A percentile compares a stretch with the other conserved stretches of the same genome.
Conservation (phyloP, 2,113 vertebrate species). For the Mormyrus iriodes region DNA sequence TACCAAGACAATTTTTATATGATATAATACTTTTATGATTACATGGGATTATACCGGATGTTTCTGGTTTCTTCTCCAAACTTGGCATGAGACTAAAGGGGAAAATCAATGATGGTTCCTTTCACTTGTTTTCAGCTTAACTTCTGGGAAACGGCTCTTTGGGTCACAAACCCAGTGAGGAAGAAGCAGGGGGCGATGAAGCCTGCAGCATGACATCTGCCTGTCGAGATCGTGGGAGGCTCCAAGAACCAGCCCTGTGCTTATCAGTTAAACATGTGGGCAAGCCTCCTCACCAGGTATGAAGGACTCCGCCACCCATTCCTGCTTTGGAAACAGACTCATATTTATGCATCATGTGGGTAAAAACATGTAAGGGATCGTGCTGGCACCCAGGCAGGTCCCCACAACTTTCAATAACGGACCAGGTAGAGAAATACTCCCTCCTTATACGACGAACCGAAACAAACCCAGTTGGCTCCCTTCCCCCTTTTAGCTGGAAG, state of each 20-base stretch:
- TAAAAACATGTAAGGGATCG: not conserved
- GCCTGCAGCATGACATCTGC: not conserved
- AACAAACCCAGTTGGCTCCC: not conserved
- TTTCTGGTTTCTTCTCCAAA: not conserved
- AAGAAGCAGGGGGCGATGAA: not conserved
- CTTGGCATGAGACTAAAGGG: not conserved
- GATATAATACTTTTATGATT: not conserved
- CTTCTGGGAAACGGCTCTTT: not conserved
- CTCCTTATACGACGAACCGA: not conserved
- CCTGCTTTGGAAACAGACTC: not conserved
- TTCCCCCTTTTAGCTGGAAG: not conserved
- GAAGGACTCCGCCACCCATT: too few species aligned
- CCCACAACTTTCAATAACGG: not conserved
- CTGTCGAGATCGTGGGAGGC: not conserved
- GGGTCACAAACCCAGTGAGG: not conserved
- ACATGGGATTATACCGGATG: not conserved
- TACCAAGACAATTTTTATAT: not conserved
- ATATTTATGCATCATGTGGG: not conserved
- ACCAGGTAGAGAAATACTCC: not conserved
- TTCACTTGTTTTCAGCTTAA: not conserved
- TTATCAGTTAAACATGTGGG: not conserved
- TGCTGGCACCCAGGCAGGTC: not conserved
- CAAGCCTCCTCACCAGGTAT: not conserved
- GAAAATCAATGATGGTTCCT: too few species aligned
- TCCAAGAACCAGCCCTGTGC: not conserved